Percentiles rank a stretch among this genome's conserved stretches.
These are phyloP conservation scores for Pteruthius melanotis DNA, from an alignment of 2,113 vertebrate genomes.

Conservation along the genomic window DNA sequence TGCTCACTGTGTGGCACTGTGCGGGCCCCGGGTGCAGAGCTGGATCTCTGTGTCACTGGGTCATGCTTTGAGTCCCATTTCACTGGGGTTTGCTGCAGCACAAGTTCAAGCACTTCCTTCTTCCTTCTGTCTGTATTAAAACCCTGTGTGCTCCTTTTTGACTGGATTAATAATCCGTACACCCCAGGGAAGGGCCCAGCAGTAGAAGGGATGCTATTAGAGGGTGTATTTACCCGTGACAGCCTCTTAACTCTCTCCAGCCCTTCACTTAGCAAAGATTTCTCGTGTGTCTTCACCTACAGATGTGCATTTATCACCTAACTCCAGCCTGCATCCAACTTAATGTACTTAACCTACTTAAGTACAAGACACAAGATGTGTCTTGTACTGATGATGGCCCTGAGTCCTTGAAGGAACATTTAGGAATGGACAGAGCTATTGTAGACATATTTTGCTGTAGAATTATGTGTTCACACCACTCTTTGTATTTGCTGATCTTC, in stretches of 20 bases:
- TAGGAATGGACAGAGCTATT: background rate
- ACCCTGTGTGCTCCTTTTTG: background rate
- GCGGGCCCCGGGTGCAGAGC: background rate
- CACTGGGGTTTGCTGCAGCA: background rate
- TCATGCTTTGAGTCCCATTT: background rate
- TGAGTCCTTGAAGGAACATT: background rate
- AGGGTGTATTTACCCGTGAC: background rate
- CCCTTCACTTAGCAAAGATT: background rate
- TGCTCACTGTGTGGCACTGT: fast-evolving
- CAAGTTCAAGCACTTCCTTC: background rate
- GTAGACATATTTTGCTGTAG: background rate
- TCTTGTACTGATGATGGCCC: background rate
- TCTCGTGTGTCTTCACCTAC: background rate
- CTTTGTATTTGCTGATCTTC: background rate
- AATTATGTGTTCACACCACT: background rate
- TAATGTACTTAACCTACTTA: too few relatives aligned
- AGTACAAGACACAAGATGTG: too few relatives aligned
- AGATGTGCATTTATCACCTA: background rate
- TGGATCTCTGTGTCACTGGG: background rate
- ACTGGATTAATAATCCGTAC: background rate
- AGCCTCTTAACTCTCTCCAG: background rate
- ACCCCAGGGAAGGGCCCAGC: background rate
- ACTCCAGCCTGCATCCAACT: background rate
- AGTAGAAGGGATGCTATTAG: background rate
- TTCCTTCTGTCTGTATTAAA: background rate